Percentiles rank a stretch among this genome's conserved stretches.
Conservation (phyloP, 2,797 vertebrate genomes). For the Onychomys leucogaster region DNA sequence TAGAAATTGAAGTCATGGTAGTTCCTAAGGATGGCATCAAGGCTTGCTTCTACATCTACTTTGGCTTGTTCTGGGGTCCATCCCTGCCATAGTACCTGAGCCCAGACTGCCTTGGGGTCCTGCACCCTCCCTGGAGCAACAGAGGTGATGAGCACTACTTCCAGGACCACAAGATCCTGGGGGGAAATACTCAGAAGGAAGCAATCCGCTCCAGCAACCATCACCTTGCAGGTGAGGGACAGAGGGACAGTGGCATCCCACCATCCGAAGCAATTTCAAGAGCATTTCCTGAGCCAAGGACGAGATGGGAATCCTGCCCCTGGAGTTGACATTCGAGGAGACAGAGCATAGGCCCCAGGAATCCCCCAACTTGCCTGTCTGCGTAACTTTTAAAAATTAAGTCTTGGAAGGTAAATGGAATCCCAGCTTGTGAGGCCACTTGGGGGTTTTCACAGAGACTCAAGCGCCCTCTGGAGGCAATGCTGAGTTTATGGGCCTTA, state of each 20-base stretch:
- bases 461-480: constrained; percentile 71
- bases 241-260: no score
- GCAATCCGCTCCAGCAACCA: neutral
- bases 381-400: constrained; percentile 9
- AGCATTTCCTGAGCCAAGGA: neutral
- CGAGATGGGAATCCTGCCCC: neutral
- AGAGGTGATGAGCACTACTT: neutral
- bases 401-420: constrained; percentile 31
- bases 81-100: neutral
- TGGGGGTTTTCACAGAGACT: constrained; percentile 46
- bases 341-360: neutral
- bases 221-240: neutral
- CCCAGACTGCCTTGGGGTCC: neutral
- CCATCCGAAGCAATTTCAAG: neutral
- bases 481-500: neutral
- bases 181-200: neutral
- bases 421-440: neutral
- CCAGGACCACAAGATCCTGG: neutral
- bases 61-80: neutral
- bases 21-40: constrained; percentile 30
- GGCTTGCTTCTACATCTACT: neutral
- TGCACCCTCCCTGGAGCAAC: neutral
- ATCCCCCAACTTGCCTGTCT: neutral
- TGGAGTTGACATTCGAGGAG: neutral
- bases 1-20: constrained; percentile 2